Evolutionary conservation across 2,113 vertebrate genomes (phyloP).

Genomic region (Ondatra zibethicus): DNA sequence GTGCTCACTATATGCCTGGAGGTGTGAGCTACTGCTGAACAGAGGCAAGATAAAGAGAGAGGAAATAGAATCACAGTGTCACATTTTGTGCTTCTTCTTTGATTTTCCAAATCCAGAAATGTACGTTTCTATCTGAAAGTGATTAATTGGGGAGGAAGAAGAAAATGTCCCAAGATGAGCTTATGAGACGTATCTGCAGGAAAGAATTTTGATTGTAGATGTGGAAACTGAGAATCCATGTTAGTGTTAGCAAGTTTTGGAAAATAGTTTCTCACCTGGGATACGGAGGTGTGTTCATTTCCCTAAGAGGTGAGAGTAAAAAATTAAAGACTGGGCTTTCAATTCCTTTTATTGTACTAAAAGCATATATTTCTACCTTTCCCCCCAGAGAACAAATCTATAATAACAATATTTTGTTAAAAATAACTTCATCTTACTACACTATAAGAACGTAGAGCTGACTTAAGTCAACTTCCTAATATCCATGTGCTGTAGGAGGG

Average conservation of each 20-base stretch:
- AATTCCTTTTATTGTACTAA: constrained; percentile 15
- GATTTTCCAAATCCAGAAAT: background rate
- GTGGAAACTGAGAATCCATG: background rate
- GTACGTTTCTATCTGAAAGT: background rate
- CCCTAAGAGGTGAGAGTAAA: background rate
- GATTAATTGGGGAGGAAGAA: constrained; percentile 3
- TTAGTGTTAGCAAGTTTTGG: background rate
- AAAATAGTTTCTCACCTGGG: background rate
- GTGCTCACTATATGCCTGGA: constrained; percentile 3
- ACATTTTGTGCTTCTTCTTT: constrained; percentile 10
- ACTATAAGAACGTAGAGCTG: constrained; percentile 7
- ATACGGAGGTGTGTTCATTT: constrained; percentile 20
- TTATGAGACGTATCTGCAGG: background rate
- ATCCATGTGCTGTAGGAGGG: no score
- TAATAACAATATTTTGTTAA: constrained; percentile 7
- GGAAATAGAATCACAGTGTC: background rate
- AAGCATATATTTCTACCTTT: constrained; percentile 26
- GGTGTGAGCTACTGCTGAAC: background rate
- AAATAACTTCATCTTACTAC: constrained; percentile 15
- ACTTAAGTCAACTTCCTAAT: constrained; percentile 29
- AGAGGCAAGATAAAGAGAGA: constrained; percentile 12
- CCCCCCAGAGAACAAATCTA: background rate
- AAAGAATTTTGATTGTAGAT: background rate
- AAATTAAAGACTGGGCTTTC: background rate
- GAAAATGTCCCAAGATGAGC: background rate